A percentile compares a stretch with the other conserved stretches of the same genome.
These are phyloP conservation scores for Drosophila carrolli DNA, from an alignment of 1,140 invertebrate species.

Conservation along the genomic window DNA sequence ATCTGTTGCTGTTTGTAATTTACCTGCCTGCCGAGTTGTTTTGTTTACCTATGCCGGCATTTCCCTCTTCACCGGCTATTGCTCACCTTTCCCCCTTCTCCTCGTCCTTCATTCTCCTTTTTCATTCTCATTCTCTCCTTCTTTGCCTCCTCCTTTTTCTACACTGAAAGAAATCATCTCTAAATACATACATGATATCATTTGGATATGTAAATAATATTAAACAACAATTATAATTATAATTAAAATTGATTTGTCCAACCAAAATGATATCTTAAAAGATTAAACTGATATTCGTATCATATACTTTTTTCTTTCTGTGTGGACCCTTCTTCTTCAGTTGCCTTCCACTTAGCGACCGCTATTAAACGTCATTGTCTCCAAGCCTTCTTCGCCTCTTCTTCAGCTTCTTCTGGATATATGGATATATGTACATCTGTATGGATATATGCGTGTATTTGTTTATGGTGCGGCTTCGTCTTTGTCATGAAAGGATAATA, in stretches of 20 bases:
- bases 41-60: slow-evolving; percentile 50
- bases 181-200: too few species aligned
- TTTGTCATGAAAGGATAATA: slow-evolving; percentile 73
- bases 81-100: slow-evolving; percentile 9
- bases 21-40: slow-evolving; percentile 57
- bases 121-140: not conserved
- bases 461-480: slow-evolving; percentile 45
- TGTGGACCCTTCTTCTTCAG: slow-evolving; percentile 4
- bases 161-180: not conserved
- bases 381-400: slow-evolving; percentile 29
- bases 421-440: not conserved
- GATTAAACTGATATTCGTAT: not conserved
- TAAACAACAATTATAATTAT: too few species aligned
- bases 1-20: slow-evolving; percentile 57
- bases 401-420: slow-evolving; percentile 10
- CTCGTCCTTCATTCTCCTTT: slow-evolving; percentile 14
- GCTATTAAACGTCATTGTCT: slow-evolving; percentile 70
- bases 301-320: not conserved
- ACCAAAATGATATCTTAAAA: too few species aligned
- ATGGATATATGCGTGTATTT: slow-evolving; percentile 20
- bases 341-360: slow-evolving; percentile 56
- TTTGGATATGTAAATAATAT: too few species aligned
- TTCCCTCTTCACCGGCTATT: slow-evolving; percentile 25
- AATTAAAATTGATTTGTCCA: too few species aligned
- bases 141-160: slow-evolving; percentile 5